phyloP scores from a whole-genome alignment of 2,797 vertebrate genomes.

The Rachycentron canadum region DNA sequence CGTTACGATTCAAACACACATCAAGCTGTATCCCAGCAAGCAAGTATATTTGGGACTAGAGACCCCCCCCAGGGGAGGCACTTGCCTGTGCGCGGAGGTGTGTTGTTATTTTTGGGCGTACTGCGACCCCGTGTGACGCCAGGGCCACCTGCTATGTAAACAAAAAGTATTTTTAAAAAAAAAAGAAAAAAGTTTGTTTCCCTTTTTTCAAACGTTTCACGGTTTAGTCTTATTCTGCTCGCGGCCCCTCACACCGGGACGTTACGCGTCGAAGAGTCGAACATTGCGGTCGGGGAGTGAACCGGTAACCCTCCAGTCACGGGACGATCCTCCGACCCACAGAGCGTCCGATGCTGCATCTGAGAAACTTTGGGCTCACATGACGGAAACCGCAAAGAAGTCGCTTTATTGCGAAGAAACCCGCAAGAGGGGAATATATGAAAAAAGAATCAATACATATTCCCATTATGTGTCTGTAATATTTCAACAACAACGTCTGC shows the following conservation, averaged over 20 bases:
- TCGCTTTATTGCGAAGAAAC: neutral
- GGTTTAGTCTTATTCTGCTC: accelerated
- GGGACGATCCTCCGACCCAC: slow-evolving; percentile 27
- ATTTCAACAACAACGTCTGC: neutral
- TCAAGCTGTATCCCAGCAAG: slow-evolving; percentile 83
- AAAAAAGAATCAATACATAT: neutral
- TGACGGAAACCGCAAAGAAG: neutral
- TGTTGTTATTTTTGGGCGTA: slow-evolving; percentile 83
- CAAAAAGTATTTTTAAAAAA: slow-evolving; percentile 80
- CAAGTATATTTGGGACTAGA: slow-evolving; percentile 87
- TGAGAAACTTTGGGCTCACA: neutral
- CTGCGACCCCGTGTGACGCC: slow-evolving; percentile 90
- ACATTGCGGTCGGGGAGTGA: slow-evolving; percentile 10
- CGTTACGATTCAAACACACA: slow-evolving; percentile 86
- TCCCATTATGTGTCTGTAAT: neutral
- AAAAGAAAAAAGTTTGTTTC: slow-evolving; percentile 86
- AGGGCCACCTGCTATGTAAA: slow-evolving; percentile 93
- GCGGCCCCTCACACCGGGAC: neutral
- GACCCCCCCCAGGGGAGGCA: slow-evolving; percentile 77
- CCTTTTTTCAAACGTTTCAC: slow-evolving; percentile 14
- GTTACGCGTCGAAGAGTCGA: neutral
- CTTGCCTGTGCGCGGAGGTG: slow-evolving; percentile 80
- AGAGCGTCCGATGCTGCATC: neutral
- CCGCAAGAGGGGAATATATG: neutral
- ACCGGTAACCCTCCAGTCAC: slow-evolving; percentile 39